These are phyloP conservation scores for Crocallis elinguaria DNA, from an alignment of 2,888 invertebrate species.

Conservation along the genomic window DNA sequence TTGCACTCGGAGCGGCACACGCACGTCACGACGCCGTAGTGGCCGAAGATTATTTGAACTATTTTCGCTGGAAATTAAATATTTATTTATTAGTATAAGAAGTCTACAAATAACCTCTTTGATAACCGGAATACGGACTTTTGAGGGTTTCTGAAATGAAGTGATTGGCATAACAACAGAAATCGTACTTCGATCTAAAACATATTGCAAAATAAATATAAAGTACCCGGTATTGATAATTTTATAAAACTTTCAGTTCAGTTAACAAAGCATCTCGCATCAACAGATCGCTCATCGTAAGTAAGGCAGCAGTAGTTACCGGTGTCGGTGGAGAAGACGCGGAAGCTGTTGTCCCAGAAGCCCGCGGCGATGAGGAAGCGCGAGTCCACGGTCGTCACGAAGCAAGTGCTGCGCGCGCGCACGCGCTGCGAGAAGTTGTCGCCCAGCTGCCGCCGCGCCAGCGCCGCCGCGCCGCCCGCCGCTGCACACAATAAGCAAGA, in stretches of 20 bases:
- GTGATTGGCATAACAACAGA: no score
- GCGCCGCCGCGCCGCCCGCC: constrained; percentile 90
- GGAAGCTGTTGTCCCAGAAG: constrained; percentile 99
- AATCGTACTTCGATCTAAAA: no score
- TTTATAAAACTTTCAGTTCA: no score
- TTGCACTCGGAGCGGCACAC: constrained; percentile 99
- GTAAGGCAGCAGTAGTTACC: no score
- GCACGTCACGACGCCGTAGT: constrained; percentile 99
- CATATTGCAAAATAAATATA: no score
- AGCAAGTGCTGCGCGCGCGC: constrained; percentile 96
- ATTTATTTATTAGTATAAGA: not conserved
- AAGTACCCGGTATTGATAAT: no score
- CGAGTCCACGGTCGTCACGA: constrained; percentile 99
- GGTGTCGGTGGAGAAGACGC: constrained; percentile 98
- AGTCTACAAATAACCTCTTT: no score
- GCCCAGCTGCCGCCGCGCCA: constrained; percentile 94
- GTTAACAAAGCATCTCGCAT: no score
- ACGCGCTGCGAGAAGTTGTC: constrained; percentile 99
- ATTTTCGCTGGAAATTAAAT: constrained; percentile 91
- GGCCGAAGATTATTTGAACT: constrained; percentile 99
- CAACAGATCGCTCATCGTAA: not conserved
- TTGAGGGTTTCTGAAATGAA: no score
- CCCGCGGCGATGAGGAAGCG: constrained; percentile 98
- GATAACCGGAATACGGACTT: no score
- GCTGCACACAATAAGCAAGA: no score